Evolutionary conservation across 1,140 invertebrate species (phyloP).

Genomic region (Tetragonula clypearis): DNA sequence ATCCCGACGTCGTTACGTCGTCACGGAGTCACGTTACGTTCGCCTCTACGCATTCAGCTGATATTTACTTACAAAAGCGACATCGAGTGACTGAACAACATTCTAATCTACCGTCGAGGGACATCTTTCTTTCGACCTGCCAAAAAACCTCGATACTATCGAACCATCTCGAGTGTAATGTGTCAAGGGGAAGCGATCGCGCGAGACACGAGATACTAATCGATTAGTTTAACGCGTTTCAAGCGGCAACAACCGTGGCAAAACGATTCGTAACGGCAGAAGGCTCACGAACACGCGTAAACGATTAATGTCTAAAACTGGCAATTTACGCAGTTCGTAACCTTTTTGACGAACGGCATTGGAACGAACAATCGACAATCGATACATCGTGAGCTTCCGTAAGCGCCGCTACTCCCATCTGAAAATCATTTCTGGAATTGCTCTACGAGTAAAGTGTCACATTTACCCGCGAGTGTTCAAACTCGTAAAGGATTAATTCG

Average conservation of each 20-base stretch:
- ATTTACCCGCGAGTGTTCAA: not conserved
- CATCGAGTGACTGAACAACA: constrained; percentile 75
- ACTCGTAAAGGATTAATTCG: too few relatives aligned
- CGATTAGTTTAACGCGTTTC: not conserved
- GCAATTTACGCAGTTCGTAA: constrained; percentile 11
- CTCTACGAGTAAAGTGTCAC: rapidly evolving
- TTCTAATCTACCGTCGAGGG: constrained; percentile 67
- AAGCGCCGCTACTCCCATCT: not conserved
- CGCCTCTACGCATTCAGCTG: constrained; percentile 68
- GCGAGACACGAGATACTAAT: not conserved
- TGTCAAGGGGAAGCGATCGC: not conserved
- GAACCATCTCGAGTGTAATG: constrained; percentile 40
- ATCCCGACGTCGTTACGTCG: constrained; percentile 30
- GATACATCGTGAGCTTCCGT: constrained; percentile 15
- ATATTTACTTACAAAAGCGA: constrained; percentile 73
- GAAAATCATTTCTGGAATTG: too few relatives aligned
- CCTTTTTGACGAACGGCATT: constrained; percentile 5
- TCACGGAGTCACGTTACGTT: constrained; percentile 54
- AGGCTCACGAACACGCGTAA: too few relatives aligned
- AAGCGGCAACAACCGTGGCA: not conserved
- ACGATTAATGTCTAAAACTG: too few relatives aligned
- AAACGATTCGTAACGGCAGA: not conserved
- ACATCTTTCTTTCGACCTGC: constrained; percentile 72
- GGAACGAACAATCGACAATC: constrained; percentile 37
- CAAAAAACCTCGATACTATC: constrained; percentile 56